Conservation (phyloP, 2,113 vertebrate species). For the Montifringilla adamsi region DNA sequence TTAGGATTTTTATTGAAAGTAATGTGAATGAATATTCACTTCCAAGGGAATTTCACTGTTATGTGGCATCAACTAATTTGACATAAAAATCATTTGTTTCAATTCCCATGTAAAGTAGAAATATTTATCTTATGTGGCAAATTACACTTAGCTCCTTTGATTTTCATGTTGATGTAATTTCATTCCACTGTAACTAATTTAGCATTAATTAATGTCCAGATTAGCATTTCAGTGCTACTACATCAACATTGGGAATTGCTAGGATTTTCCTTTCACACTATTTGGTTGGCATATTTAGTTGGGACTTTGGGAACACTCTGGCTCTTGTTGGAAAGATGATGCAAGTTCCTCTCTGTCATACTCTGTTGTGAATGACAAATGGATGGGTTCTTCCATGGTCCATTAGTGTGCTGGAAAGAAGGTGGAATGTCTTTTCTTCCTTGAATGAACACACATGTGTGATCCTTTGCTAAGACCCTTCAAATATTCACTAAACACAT, state of each 20-base stretch:
- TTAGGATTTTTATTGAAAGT: not conserved
- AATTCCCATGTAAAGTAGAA: conserved; percentile 32
- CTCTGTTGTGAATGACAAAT: not conserved
- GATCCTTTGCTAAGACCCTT: not conserved
- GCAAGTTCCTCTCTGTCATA: not conserved
- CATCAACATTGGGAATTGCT: conserved; percentile 30
- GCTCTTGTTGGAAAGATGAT: not conserved
- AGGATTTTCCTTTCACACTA: not conserved
- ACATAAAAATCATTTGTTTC: conserved; percentile 40
- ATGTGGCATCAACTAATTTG: conserved; percentile 50
- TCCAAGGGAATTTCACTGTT: conserved; percentile 32
- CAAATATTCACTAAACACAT: not conserved
- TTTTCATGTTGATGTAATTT: conserved; percentile 53
- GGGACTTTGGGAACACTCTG: not conserved
- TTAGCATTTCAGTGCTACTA: conserved; percentile 56
- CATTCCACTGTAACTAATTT: conserved; percentile 52
- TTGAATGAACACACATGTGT: not conserved
- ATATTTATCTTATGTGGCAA: conserved; percentile 54
- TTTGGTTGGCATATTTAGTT: not conserved
- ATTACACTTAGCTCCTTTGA: conserved; percentile 19
- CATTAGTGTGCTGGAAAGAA: not conserved
- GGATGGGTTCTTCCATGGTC: not conserved
- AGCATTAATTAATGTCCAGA: conserved; percentile 47
- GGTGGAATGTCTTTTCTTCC: not conserved
- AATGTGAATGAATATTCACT: not conserved